phyloP scores from a whole-genome alignment of 1,140 invertebrate species.

The Caligus rogercresseyi region DNA sequence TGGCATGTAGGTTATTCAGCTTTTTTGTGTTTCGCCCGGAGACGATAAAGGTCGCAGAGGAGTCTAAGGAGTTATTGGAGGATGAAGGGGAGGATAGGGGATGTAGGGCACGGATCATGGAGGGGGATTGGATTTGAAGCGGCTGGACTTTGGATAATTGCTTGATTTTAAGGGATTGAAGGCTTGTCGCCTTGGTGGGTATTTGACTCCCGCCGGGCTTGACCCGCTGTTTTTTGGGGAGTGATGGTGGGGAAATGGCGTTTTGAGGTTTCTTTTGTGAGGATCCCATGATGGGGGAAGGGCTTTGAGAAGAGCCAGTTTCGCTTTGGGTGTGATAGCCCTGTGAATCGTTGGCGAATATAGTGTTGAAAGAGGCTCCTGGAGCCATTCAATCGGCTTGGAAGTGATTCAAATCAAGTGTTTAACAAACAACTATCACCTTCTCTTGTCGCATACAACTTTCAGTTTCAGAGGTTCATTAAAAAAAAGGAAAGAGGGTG shows the following conservation, averaged over 20 bases:
- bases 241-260: neutral
- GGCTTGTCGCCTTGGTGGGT: neutral
- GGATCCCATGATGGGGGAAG: neutral
- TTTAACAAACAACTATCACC: too few species aligned
- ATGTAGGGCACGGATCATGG: neutral
- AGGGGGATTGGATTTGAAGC: slow-evolving; percentile 11
- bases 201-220: neutral
- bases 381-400: too few species aligned
- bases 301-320: neutral
- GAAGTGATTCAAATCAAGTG: too few species aligned
- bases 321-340: neutral
- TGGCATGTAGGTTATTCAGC: neutral
- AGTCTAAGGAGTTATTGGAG: neutral
- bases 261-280: neutral
- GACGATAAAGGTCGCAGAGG: neutral
- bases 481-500: too few species aligned
- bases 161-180: too few species aligned
- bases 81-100: neutral
- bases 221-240: slow-evolving; percentile 3
- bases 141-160: slow-evolving; percentile 7
- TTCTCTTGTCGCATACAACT: too few species aligned
- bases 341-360: too few species aligned
- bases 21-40: neutral
- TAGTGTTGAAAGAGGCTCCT: neutral
- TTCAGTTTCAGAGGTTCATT: too few species aligned